These are phyloP conservation scores for Thymelicus lineola DNA, from an alignment of 2,888 invertebrate species.

Conservation along the genomic window DNA sequence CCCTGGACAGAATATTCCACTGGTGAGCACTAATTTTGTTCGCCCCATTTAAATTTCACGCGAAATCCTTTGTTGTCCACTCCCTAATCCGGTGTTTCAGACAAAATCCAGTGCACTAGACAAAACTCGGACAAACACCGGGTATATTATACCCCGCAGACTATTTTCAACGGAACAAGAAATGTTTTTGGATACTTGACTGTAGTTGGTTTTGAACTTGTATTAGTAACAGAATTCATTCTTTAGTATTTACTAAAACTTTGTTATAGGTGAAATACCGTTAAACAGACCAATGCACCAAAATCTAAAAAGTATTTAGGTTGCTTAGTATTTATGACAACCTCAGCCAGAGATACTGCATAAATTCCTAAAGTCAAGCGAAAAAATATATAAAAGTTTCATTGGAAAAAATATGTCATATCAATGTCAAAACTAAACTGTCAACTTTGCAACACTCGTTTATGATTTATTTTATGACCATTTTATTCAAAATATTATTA, in stretches of 20 bases:
- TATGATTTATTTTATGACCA: constrained; percentile 48
- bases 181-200: neutral
- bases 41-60: constrained; percentile 36
- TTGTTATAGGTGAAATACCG: too few species aligned
- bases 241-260: too few species aligned
- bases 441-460: constrained; percentile 46
- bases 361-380: too few species aligned
- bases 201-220: neutral
- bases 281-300: too few species aligned
- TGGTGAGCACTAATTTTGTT: constrained; percentile 35
- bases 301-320: too few species aligned
- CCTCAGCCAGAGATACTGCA: too few species aligned
- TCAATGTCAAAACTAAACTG: constrained; percentile 43
- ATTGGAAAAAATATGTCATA: constrained; percentile 3
- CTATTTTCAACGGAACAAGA: neutral
- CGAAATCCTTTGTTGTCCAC: constrained; percentile 38
- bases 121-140: constrained; percentile 13
- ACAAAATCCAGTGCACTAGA: constrained; percentile 19
- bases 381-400: too few species aligned
- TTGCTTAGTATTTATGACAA: too few species aligned
- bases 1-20: constrained; percentile 27
- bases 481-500: constrained; percentile 54
- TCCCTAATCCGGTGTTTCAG: constrained; percentile 32
- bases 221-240: too few species aligned
- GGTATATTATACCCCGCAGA: constrained; percentile 3